Base-by-base conservation (phyloP, 1,140 invertebrate genomes). In the Drosophila insularis region DNA sequence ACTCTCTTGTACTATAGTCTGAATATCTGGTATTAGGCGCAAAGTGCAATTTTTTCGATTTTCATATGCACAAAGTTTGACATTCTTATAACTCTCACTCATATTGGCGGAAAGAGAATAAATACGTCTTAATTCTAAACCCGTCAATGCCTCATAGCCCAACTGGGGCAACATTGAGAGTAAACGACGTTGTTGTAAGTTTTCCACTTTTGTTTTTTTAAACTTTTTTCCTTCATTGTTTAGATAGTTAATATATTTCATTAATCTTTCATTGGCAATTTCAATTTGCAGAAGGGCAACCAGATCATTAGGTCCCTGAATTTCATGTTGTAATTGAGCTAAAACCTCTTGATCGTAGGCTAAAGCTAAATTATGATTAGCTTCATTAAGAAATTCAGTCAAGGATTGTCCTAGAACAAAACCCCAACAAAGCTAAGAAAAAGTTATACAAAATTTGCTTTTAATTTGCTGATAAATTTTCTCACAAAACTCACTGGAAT, bases 21-120 rank as follows among this genome's bases (percentile, higher is more conserved):
- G 86, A 3, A 91, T 81, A 8, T 90, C 80, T 1, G 90, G 90
- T 56, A 90, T 86, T 6, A 91, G 63, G 0, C 58, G 40, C 3
- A 91, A 55, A 8, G 72, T 77, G 58, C 90, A 91, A 31, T 85
- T 80, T 0, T 37, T n/a, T 1, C 67, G 76, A n/a, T 91, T 68
- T 5, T 37, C 40, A 62, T 76, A 91, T 2, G 82, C 71, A 39
- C 90, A 91, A 2, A 91, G 35, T 19, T 72, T 35, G 1, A 79
- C 74, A 55, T 90, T 76, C 0, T 63, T 61, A 53, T 82, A 90
- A 55, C 69, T 90, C 8, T 86, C 71, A 64, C 85, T 89, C 80
- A 91, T 82, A 35, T 84, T 87, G 55, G 71, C 69, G 63, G 63
- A 21, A 54, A 89, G 21, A 13, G 64, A 65, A 21, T 90, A 84